Evolutionary conservation across 1,140 invertebrate genomes (phyloP), one percentile per base, ranked within the genome.

Genomic region (Oscheius sp.): DNA sequence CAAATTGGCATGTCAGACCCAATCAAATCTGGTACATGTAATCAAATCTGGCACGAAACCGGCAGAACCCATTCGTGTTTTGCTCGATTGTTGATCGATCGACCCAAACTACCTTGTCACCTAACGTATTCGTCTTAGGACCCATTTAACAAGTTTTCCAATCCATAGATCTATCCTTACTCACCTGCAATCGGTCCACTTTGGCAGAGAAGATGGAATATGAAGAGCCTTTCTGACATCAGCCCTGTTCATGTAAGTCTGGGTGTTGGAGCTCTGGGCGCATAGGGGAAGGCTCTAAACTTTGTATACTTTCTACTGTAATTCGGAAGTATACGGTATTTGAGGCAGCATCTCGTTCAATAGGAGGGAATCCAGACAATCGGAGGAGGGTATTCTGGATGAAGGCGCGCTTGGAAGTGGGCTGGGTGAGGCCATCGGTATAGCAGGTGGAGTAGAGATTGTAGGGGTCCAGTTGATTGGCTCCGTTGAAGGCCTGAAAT

Each of bases 201-300:
- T n/a, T 49, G 69, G 69, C 34, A 71, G 69, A 32, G 46, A 58
- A 23, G 52, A 49, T 18, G 69, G 69, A 38, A 71, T 71, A 36
- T 75, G 67, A 23, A 75, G 49, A 13, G 73, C 67, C 46, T 75
- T 73, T 2, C 63, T 29, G 32, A 75, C 73, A 29, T 74, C 73
- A n/a, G 67, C 61, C 64, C 73, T 49, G 31, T 75, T 75, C 68
- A 75, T 42, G 34, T 75, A 75, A 49, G 7, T 35, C 18, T 49
- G 18, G 13, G 69, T 62, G 23, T 71, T 71, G 29, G 63, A 49
- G 0, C 34, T 55, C 31, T 71, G 69, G 55, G 67, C 67, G 61
- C 67, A 68, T 1, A 68, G 67, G 20, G 67, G 67, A 36, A 20
- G n/a, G n/a, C n/a, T n/a, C n/a, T n/a, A n/a, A 52, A 20, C 36